Conservation (phyloP, 1,140 invertebrate genomes). For the Oedothorax gibbosus region DNA sequence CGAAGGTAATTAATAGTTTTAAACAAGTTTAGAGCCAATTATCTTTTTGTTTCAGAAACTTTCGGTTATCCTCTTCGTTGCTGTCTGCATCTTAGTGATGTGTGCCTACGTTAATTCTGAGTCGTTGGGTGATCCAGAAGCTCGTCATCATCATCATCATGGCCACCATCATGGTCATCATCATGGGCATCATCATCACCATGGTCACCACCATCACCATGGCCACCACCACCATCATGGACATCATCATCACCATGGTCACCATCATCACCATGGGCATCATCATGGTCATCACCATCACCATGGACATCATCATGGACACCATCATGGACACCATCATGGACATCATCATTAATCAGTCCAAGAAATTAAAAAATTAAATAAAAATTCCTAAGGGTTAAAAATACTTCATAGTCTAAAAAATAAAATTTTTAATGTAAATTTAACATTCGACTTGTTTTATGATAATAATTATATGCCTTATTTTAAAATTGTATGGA, state of each 20-base stretch:
- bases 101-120: conserved; percentile 5
- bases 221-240: neutral
- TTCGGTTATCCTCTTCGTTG: neutral
- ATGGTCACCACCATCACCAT: neutral
- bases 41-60: conserved; percentile 33
- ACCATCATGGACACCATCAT: conserved; percentile 30
- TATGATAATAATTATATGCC: too few species aligned
- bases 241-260: neutral
- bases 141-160: conserved; percentile 38
- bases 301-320: conserved; percentile 6
- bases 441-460: too few species aligned
- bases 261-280: neutral
- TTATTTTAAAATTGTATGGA: too few species aligned
- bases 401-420: neutral
- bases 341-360: conserved; percentile 22
- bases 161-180: conserved; percentile 13
- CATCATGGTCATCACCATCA: neutral
- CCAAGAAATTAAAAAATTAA: neutral
- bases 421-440: too few species aligned
- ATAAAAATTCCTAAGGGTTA: neutral
- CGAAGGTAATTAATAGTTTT: too few species aligned
- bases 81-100: conserved; percentile 24
- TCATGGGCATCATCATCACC: neutral
- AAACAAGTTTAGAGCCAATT: neutral
- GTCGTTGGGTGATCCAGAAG: conserved; percentile 11